Conservation (phyloP, 2,888 invertebrate species). For the Biston betularia region DNA sequence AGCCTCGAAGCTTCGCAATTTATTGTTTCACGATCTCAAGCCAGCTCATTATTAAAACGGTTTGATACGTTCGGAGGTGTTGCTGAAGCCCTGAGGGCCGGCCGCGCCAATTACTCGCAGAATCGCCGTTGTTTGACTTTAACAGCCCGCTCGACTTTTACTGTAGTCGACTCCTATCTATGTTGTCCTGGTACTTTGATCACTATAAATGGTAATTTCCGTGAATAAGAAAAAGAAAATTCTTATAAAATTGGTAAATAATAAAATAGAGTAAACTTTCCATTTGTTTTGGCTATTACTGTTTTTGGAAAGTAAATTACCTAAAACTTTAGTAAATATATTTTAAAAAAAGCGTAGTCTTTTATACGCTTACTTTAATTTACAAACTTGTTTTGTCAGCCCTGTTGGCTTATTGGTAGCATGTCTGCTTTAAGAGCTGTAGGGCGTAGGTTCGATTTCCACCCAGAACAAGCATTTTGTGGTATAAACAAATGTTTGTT, state of each 20-base stretch:
- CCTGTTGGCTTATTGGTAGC: no score
- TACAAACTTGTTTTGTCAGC: no score
- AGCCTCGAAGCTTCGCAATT: slow-evolving; percentile 86
- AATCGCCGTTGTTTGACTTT: slow-evolving; percentile 74
- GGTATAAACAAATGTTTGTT: no score
- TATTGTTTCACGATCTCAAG: slow-evolving; percentile 86
- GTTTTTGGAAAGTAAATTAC: no score
- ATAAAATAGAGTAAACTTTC: not conserved
- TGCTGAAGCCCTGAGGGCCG: slow-evolving; percentile 78
- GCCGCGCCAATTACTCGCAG: slow-evolving; percentile 79
- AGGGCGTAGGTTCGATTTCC: no score
- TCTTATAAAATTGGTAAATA: not conserved
- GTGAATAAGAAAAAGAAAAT: not conserved
- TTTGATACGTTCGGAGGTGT: slow-evolving; percentile 85
- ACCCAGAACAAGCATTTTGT: no score
- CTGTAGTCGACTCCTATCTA: slow-evolving; percentile 61
- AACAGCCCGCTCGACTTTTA: slow-evolving; percentile 74
- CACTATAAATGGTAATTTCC: slow-evolving; percentile 20
- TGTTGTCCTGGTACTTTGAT: slow-evolving; percentile 51
- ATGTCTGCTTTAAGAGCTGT: no score
- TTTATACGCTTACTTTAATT: no score
- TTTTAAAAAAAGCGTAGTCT: no score
- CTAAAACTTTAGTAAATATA: no score
- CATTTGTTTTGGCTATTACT: no score
- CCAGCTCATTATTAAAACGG: slow-evolving; percentile 86